Percentiles rank a stretch among this genome's conserved stretches.
phyloP scores from a whole-genome alignment of 2,797 vertebrate species.

The Euphonia xanthogaster region DNA sequence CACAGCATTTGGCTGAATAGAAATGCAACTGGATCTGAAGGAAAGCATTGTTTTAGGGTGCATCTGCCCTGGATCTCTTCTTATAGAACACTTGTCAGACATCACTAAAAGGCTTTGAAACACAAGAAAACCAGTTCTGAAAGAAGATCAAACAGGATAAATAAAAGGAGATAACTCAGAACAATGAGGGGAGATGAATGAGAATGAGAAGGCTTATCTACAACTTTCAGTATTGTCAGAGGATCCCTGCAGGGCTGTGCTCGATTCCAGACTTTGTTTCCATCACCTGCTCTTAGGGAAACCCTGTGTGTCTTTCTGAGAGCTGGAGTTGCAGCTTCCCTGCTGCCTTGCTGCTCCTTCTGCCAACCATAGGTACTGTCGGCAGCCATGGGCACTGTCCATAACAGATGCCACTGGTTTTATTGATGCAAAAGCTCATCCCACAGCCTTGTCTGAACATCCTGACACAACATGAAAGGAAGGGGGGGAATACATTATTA shows the following conservation, averaged over 20 bases:
- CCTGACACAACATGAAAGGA: neutral
- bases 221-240: neutral
- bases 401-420: neutral
- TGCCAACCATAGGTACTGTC: neutral
- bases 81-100: neutral
- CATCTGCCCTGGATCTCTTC: neutral
- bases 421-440: neutral
- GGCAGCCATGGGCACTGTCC: neutral
- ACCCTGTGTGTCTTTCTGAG: accelerated
- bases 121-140: neutral
- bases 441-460: neutral
- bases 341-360: neutral
- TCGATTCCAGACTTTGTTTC: neutral
- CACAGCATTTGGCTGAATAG: neutral
- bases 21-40: neutral
- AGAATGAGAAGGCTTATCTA: neutral
- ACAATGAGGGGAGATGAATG: neutral
- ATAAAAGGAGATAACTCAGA: neutral
- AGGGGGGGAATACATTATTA: neutral
- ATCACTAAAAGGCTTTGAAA: neutral
- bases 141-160: neutral
- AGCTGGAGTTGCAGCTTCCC: neutral
- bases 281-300: neutral
- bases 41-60: neutral
- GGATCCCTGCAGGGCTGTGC: neutral